A percentile compares a stretch with the other conserved stretches of the same genome.
Evolutionary conservation across 2,797 vertebrate species (phyloP).

Genomic region (Kryptolebias ocellatus): DNA sequence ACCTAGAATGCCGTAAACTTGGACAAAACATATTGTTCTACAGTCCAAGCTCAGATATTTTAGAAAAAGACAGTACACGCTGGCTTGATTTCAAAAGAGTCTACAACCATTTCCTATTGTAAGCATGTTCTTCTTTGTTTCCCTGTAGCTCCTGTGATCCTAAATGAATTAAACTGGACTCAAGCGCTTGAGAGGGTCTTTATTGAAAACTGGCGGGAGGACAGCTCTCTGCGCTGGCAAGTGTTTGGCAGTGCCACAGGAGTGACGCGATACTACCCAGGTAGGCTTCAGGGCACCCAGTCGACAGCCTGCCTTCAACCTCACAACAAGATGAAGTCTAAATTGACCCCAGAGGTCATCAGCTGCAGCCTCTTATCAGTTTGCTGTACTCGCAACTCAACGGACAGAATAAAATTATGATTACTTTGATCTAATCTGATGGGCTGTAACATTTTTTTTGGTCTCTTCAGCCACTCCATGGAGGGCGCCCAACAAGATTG

Average conservation of each 20-base stretch:
- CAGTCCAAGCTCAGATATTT: too few relatives aligned
- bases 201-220: slow-evolving; percentile 92
- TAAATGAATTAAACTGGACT: slow-evolving; percentile 98
- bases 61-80: too few relatives aligned
- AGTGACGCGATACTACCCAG: slow-evolving; percentile 90
- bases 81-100: not conserved
- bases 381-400: slow-evolving; percentile 60
- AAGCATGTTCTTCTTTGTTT: slow-evolving; percentile 3
- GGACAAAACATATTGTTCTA: too few relatives aligned
- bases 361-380: slow-evolving; percentile 71
- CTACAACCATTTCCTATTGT: not conserved
- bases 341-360: slow-evolving; percentile 66
- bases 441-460: slow-evolving; percentile 40
- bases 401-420: slow-evolving; percentile 72
- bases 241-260: slow-evolving; percentile 98
- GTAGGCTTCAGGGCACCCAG: slow-evolving; percentile 45
- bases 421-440: slow-evolving; percentile 75
- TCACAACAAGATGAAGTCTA: slow-evolving; percentile 68
- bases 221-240: slow-evolving; percentile 96
- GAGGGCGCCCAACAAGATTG: slow-evolving; percentile 97
- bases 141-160: slow-evolving; percentile 90
- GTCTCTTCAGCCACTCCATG: slow-evolving; percentile 89
- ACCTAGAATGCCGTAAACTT: too few relatives aligned
- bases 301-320: slow-evolving; percentile 50
- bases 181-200: slow-evolving; percentile 94